Conservation (phyloP, 2,888 invertebrate genomes). For the Anthophora plumipes region DNA sequence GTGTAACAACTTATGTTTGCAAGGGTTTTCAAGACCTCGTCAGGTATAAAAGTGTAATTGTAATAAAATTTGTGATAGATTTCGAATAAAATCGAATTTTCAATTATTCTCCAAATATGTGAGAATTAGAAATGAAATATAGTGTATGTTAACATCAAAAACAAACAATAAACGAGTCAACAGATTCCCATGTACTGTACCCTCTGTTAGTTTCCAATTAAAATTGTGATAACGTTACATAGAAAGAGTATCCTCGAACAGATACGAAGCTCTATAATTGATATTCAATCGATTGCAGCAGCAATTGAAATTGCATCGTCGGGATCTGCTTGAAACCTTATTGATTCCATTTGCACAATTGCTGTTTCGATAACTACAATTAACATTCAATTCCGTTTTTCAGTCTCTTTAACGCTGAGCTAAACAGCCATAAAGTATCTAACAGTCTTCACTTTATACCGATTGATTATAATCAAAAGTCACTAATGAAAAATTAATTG, state of each 20-base stretch:
- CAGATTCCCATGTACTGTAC: neutral
- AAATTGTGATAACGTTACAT: neutral
- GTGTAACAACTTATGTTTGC: too few relatives aligned
- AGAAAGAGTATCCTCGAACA: neutral
- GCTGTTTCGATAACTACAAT: neutral
- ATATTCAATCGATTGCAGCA: conserved; percentile 8
- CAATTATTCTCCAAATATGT: neutral
- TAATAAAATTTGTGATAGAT: too few relatives aligned
- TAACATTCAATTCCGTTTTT: neutral
- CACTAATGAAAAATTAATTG: neutral
- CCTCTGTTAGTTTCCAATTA: neutral
- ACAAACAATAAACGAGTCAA: neutral
- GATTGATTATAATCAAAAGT: neutral
- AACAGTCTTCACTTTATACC: neutral
- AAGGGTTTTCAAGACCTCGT: too few relatives aligned
- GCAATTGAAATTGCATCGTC: conserved; percentile 18
- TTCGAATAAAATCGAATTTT: neutral
- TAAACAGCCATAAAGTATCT: neutral
- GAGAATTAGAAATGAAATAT: neutral
- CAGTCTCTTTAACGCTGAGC: neutral
- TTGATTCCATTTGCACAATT: conserved; percentile 1
- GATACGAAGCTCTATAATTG: conserved; percentile 7
- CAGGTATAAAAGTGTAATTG: too few relatives aligned
- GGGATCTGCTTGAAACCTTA: neutral
- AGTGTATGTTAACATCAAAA: neutral